These are phyloP conservation scores for Clarias batrachus DNA, from an alignment of 2,113 vertebrate species.

Conservation along the genomic window DNA sequence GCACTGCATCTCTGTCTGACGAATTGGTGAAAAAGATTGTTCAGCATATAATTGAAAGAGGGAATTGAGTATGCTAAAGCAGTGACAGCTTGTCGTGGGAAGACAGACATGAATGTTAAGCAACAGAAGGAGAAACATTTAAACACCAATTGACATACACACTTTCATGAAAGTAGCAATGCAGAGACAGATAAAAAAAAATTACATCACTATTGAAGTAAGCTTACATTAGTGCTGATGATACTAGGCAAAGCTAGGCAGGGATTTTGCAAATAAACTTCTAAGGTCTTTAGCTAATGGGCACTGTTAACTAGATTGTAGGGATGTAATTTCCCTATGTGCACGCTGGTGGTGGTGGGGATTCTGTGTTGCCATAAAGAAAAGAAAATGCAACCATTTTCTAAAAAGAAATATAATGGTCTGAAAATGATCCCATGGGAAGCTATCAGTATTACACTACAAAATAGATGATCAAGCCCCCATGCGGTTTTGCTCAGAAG, in stretches of 20 bases:
- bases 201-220: neutral
- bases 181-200: neutral
- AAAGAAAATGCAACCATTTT: neutral
- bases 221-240: neutral
- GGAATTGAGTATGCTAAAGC: slow-evolving; percentile 15
- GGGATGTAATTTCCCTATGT: neutral
- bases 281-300: neutral
- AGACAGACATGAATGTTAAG: slow-evolving; percentile 9
- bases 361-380: slow-evolving; percentile 1
- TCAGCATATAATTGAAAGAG: slow-evolving; percentile 30
- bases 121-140: slow-evolving; percentile 6
- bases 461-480: neutral
- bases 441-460: slow-evolving; percentile 10
- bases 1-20: slow-evolving; percentile 16
- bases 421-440: neutral
- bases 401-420: neutral
- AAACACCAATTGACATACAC: slow-evolving; percentile 1
- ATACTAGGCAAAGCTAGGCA: neutral
- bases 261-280: neutral
- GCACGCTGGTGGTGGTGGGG: neutral
- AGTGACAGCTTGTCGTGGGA: slow-evolving; percentile 27
- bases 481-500: neutral
- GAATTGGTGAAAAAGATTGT: slow-evolving; percentile 17
- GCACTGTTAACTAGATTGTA: neutral
- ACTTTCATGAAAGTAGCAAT: neutral